Conservation (phyloP, 2,113 vertebrate genomes). For the Toxotes jaculatrix region DNA sequence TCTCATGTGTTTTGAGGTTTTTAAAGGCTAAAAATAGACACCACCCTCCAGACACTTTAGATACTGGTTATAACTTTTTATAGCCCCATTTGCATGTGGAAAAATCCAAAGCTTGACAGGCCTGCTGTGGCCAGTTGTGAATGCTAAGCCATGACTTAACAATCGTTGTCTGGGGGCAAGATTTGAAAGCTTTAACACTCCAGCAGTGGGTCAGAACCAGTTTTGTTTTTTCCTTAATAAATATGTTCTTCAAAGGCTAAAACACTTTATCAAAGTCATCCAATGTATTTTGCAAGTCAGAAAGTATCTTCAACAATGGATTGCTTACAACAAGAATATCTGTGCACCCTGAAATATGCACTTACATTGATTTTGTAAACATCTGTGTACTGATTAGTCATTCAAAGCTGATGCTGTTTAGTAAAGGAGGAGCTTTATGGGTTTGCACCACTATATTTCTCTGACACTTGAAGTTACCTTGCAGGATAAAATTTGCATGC, state of each 20-base stretch:
- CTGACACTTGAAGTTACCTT: neutral
- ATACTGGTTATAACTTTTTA: neutral
- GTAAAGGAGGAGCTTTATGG: neutral
- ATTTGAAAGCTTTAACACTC: no score
- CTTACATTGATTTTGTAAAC: neutral
- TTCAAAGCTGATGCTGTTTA: conserved; percentile 6
- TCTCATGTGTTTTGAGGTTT: neutral
- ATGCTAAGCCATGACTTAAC: neutral
- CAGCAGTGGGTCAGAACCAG: neutral
- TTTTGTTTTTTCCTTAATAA: neutral
- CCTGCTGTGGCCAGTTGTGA: neutral
- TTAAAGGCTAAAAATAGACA: neutral
- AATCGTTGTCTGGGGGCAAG: no score
- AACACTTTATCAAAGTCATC: neutral
- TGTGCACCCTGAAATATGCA: neutral
- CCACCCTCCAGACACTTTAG: neutral
- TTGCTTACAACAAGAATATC: neutral
- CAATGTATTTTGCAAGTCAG: neutral
- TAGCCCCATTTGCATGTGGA: neutral
- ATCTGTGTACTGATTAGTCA: neutral
- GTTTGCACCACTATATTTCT: neutral
- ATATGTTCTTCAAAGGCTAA: conserved; percentile 1
- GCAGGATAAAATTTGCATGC: neutral
- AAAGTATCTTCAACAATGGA: neutral
- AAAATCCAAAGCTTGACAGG: no score